Percentiles rank a stretch among this genome's conserved stretches.
Conservation (phyloP, 2,888 invertebrate genomes). For the Brachylomia viminalis region DNA sequence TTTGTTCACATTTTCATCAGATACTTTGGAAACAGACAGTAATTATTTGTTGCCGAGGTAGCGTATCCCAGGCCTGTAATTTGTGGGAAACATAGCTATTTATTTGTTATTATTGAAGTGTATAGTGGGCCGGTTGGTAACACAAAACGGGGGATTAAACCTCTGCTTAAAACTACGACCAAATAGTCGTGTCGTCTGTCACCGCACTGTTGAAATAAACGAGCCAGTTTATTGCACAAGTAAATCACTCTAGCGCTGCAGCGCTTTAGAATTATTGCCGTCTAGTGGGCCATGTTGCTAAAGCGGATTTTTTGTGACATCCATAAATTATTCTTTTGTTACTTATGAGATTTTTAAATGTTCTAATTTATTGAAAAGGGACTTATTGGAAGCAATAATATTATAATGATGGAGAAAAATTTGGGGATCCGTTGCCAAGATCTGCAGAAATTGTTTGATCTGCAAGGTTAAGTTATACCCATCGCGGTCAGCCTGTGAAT, state of each 20-base stretch:
- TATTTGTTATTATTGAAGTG: too few species aligned
- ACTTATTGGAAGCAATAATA: constrained; percentile 6
- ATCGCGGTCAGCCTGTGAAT: too few species aligned
- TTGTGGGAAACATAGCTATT: too few species aligned
- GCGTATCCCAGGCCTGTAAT: too few species aligned
- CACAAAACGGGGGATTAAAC: constrained; percentile 19
- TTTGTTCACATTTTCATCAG: too few species aligned
- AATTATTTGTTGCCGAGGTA: too few species aligned
- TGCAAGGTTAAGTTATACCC: too few species aligned
- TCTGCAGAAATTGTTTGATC: too few species aligned
- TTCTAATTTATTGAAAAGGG: constrained; percentile 15
- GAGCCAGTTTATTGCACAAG: constrained; percentile 68
- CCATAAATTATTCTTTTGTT: constrained; percentile 10
- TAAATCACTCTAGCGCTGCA: constrained; percentile 71
- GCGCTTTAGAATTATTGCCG: constrained; percentile 45
- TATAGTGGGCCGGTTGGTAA: not conserved
- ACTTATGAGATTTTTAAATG: constrained; percentile 18
- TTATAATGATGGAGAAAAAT: too few species aligned
- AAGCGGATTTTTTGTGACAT: constrained; percentile 44
- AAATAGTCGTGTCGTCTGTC: constrained; percentile 34
- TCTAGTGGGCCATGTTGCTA: constrained; percentile 37
- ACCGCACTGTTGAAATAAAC: constrained; percentile 54
- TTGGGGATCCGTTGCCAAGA: too few species aligned
- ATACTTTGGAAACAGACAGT: too few species aligned
- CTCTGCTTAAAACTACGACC: constrained; percentile 30